Base-by-base conservation (phyloP, 2,797 vertebrate genomes). In the Pseudochromis fuscus region DNA sequence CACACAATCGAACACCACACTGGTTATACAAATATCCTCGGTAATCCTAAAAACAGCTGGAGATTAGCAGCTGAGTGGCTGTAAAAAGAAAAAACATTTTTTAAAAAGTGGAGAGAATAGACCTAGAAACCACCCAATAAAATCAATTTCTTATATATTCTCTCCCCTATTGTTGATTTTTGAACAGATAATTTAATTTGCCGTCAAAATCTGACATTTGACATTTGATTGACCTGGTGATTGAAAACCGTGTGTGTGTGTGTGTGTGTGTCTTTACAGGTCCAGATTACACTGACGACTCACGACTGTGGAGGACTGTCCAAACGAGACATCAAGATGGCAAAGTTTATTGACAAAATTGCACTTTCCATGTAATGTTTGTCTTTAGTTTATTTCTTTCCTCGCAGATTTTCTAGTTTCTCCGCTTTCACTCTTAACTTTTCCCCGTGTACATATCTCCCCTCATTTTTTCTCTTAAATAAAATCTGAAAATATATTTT, bases 231-330 rank as follows among this genome's bases (percentile, higher is more conserved):
- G 18, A 23, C 19, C 19, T 60, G n/a, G 33, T 46, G 4, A 31
- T 23, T 35, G 28, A n/a, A n/a, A n/a, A n/a, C n/a, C 0, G 1
- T 37, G 21, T 40, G 8, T 65, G 0, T 59, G 25, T n/a, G n/a
- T n/a, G n/a, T n/a, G n/a, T n/a, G n/a, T n/a, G n/a, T 77, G 23
- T 80, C 46, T 75, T 69, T 61, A 42, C 90, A 98, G 98, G 96
- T 99, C 81, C 97, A 97, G 88, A 95, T 99, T 74, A 99, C 97
- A 8, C 81, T 99, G 81, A 96, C 94, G 1, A 97, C 97, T 1
- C 97, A 98, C 0, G 96, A 97, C 91, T 96, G 94, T 0, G 95
- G 95, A 27, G 96, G 95, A 4, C 88, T 99, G 73, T 97, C 96
- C 18, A 96, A 95, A 74, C 95, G 95, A 72, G 97, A 98, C 6